Evolutionary conservation across 2,888 invertebrate genomes (phyloP), one percentile per base, ranked within the genome.

Genomic region (Tetramorium bicarinatum): DNA sequence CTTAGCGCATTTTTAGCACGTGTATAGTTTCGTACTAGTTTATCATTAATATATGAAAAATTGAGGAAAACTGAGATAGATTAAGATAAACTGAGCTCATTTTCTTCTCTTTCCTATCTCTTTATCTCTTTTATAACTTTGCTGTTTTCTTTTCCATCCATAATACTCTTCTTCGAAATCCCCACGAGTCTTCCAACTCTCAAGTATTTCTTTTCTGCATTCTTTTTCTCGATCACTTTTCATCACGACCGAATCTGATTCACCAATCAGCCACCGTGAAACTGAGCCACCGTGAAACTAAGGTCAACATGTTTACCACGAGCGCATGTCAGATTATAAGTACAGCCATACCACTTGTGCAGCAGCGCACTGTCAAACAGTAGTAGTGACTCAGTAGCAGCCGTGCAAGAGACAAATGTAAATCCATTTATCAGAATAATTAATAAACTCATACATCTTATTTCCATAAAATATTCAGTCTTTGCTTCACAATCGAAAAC

Each of bases 201-300:
- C 25, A 21, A 8, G 52, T 25, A 11, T 18, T 38, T 21, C 41
- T 52, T 49, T 62, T 18, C 8, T 79, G 67, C 67, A 56, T 61
- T 84, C 71, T 81, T 64, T 82, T 69, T 67, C 81, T 74, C 52
- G 29, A 21, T 13, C 21, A 21, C 8, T 44, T 56, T 66, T 81
- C 77, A 76, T 75, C 80, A 87, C 88, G 29, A 69, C 52, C 86
- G 74, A 88, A 83, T 90, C 91, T 91, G 91, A 90, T 91, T 87
- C 66, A 59, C 56, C 79, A 59, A 59, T 82, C 74, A 67, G 72
- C 83, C 86, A 90, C 89, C 86, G 87, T 91, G 84, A 69, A 89
- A 79, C 87, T 89, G 88, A 92, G 72, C 83, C 86, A 90, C 89
- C 86, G 87, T 91, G 84, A 69, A 89, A 79, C 87, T 89, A 88